Evolutionary conservation across 2,888 invertebrate genomes (phyloP).

Genomic region (Trichogramma evanescens): DNA sequence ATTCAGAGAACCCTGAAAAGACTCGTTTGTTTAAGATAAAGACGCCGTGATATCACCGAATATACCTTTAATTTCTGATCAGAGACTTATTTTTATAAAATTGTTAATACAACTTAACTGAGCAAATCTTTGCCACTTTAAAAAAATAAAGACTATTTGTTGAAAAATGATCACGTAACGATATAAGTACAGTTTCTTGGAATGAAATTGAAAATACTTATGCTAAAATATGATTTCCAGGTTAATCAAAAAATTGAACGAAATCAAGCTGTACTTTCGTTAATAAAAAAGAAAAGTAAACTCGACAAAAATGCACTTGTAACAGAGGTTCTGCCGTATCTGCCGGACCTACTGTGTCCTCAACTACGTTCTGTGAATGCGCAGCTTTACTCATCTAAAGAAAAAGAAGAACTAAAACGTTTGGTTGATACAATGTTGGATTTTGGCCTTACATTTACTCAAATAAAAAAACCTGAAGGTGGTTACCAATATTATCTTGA

Average conservation of each 20-base stretch:
- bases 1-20: not conserved
- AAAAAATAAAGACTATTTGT: too few species aligned
- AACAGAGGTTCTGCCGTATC: constrained; percentile 35
- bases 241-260: constrained; percentile 40
- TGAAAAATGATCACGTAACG: not conserved
- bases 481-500: constrained; percentile 56
- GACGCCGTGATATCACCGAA: not conserved
- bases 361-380: constrained; percentile 46
- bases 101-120: too few species aligned
- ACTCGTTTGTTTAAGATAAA: constrained; percentile 1
- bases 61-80: not conserved
- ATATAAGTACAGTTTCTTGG: not conserved
- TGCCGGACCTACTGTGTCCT: constrained; percentile 42
- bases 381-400: constrained; percentile 67
- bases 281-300: constrained; percentile 32
- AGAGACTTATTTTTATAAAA: not conserved
- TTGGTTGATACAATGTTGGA: constrained; percentile 82
- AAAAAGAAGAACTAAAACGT: constrained; percentile 61
- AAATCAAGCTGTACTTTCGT: constrained; percentile 30
- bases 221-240: constrained; percentile 36
- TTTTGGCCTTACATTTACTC: constrained; percentile 78
- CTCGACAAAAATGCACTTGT: constrained; percentile 31
- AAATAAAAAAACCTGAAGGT: constrained; percentile 72
- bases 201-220: not conserved
- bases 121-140: too few species aligned